These are phyloP conservation scores for Caloenas nicobarica DNA, from an alignment of 2,113 vertebrate species.

Conservation along the genomic window DNA sequence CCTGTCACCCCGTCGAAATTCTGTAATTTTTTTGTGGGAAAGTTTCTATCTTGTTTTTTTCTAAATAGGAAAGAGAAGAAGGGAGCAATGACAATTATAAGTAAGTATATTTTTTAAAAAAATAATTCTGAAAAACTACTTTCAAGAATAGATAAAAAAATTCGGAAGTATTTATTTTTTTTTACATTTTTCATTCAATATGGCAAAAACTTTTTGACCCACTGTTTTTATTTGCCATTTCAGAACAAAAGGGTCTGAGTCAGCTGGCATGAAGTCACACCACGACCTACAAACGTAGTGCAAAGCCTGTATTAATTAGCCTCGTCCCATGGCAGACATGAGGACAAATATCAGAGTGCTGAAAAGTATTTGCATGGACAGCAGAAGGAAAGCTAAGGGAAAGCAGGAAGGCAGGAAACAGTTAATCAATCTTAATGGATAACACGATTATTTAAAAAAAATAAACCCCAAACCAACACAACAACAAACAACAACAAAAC, in stretches of 20 bases:
- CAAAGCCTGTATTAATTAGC: neutral
- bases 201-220: neutral
- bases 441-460: neutral
- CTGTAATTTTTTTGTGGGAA: neutral
- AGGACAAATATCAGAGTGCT: neutral
- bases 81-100: neutral
- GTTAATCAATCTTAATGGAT: neutral
- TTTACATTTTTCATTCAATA: neutral
- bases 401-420: slow-evolving; percentile 6
- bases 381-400: neutral
- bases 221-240: neutral
- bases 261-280: neutral
- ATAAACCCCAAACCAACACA: no score
- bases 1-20: neutral
- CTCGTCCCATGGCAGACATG: accelerated
- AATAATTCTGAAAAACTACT: neutral
- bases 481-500: neutral
- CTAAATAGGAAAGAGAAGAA: neutral
- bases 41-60: neutral
- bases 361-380: neutral
- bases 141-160: neutral
- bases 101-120: neutral
- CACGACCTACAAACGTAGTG: neutral
- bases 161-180: neutral
- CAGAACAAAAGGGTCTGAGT: neutral